Evolutionary conservation across 53 echinoderm and acorn worm genomes (phyloP).

Genomic region (Luidia sarsii): DNA sequence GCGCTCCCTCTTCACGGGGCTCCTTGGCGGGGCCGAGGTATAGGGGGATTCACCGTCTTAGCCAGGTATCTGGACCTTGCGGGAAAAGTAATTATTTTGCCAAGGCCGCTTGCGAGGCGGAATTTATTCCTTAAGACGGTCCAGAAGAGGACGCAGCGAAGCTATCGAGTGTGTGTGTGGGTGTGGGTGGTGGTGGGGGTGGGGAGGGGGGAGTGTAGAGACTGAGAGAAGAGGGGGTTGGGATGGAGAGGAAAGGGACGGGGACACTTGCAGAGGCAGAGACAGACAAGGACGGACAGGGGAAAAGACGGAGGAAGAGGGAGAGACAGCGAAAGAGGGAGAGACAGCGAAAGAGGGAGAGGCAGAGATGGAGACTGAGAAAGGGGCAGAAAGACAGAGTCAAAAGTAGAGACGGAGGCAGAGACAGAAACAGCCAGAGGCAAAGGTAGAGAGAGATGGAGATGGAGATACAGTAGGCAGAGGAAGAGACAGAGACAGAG

Average conservation of each 20-base stretch:
- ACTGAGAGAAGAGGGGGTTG: too few species aligned
- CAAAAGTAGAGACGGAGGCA: not conserved
- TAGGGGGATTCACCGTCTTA: constrained; percentile 32
- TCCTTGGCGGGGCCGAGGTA: not conserved
- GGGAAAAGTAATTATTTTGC: constrained; percentile 53
- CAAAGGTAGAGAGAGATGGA: not conserved
- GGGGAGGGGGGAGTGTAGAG: too few species aligned
- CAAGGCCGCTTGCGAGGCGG: constrained; percentile 41
- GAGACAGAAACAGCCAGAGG: too few species aligned
- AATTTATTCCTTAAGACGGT: constrained; percentile 34
- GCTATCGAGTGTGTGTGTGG: too few species aligned
- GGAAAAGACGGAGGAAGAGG: not conserved
- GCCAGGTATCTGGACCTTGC: constrained; percentile 3
- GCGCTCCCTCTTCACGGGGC: too few species aligned
- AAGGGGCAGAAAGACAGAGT: not conserved
- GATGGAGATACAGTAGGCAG: not conserved
- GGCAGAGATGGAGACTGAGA: not conserved
- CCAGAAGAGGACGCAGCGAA: not conserved
- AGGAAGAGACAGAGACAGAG: not conserved
- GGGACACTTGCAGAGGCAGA: not conserved
- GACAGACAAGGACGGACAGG: not conserved
- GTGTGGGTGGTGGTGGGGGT: too few species aligned
- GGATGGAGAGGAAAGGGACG: not conserved
- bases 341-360: not conserved
- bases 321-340: not conserved